Base-by-base conservation (phyloP, 1,140 invertebrate genomes). In the Myzus persicae region DNA sequence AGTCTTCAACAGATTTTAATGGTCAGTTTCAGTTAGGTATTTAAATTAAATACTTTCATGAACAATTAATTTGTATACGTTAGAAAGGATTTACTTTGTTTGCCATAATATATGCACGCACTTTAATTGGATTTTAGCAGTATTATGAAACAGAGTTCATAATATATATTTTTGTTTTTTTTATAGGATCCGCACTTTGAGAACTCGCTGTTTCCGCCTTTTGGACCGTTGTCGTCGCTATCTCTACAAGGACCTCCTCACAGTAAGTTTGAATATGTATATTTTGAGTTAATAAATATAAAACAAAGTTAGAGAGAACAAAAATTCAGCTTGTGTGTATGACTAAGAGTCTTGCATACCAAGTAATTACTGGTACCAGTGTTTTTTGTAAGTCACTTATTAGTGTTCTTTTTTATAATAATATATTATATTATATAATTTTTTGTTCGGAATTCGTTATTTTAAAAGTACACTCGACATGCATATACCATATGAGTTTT, bases 181-280 rank as follows among this genome's bases (percentile, higher is more conserved):
- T 94, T 95, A 20, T 95, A 95, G 94, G 96, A 96, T 51, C 94
- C 95, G 3, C 94, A 95, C 0, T 94, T 95, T 1, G 95, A 95
- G 1, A 95, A 95, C 54, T 94, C 94, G 7, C n/a, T 90, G 76
- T 91, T 93, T 89, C 94, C 93, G 46, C 59, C 91, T 5, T 93
- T 93, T n/a, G 91, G 91, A 54, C 97, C 96, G 11, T 96, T 97
- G 93, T 96, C 97, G 54, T 97, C 97, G 14, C 95, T 98, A 93
- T 96, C 97, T 42, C 95, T 98, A 94, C 97, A 93, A 93, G 91
- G 97, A 84, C 97, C 97, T 94, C 97, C 97, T 51, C 97, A 97
- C 95, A 97, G 97, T 97, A 96, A 97, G 96, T 97, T 31, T 26
- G 11, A n/a, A 87, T 51, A 67, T 46, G 20, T 88, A 88, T 88